Evolutionary conservation across 2,113 vertebrate genomes (phyloP).

Genomic region (Cygnus buccinator): DNA sequence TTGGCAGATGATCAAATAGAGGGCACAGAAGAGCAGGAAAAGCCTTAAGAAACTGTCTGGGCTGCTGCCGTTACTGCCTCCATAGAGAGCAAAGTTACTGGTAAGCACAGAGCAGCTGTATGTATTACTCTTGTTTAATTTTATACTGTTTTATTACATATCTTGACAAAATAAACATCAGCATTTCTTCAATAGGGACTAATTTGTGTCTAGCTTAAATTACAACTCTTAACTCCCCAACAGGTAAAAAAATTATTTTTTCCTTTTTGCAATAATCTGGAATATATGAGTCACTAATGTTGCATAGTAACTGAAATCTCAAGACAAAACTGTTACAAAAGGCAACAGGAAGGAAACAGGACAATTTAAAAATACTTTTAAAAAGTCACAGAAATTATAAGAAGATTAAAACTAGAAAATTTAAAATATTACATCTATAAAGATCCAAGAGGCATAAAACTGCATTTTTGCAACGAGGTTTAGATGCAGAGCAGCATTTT

Average conservation of each 20-base stretch:
- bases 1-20: conserved; percentile 78
- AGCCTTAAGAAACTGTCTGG: conserved; percentile 75
- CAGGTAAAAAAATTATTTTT: not conserved
- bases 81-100: conserved; percentile 49
- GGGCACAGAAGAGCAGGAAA: conserved; percentile 77
- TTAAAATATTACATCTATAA: not conserved
- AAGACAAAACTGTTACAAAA: conserved; percentile 1
- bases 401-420: not conserved
- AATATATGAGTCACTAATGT: not conserved
- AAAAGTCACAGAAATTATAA: not conserved
- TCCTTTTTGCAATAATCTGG: not conserved
- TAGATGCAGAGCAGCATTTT: not conserved
- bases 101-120: conserved; percentile 33
- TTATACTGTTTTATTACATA: not conserved
- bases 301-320: not conserved
- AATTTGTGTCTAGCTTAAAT: not conserved
- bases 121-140: conserved; percentile 22
- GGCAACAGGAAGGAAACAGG: not conserved
- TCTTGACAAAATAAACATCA: conserved; percentile 19
- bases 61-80: conserved; percentile 59
- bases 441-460: not conserved
- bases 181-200: not conserved
- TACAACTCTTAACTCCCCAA: not conserved
- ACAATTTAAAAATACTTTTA: not conserved
- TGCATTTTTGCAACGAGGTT: not conserved